Conservation (phyloP, 1,140 invertebrate genomes). For the Drosophila lacteicornis region DNA sequence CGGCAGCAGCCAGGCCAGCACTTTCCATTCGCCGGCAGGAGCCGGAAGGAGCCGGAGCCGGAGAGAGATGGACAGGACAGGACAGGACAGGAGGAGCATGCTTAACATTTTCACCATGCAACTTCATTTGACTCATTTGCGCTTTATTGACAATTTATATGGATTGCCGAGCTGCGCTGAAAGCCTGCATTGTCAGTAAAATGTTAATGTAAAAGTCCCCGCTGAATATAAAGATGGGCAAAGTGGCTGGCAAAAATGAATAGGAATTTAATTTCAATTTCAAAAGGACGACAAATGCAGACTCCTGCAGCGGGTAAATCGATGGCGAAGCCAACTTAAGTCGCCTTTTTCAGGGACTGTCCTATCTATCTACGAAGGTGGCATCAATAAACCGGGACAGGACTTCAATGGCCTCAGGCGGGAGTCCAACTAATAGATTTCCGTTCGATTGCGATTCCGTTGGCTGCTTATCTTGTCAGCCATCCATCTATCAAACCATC, state of each 20-base stretch:
- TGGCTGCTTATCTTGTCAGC: constrained; percentile 41
- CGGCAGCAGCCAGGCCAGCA: constrained; percentile 12
- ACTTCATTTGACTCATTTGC: constrained; percentile 52
- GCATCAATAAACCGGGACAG: constrained; percentile 6
- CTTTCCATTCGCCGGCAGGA: constrained; percentile 44
- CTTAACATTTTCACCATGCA: constrained; percentile 56
- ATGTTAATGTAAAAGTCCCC: constrained; percentile 35
- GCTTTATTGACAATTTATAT: constrained; percentile 64
- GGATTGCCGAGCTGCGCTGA: constrained; percentile 22
- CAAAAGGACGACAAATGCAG: constrained; percentile 6
- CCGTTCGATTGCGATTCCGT: constrained; percentile 20
- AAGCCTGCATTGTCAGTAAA: constrained; percentile 17
- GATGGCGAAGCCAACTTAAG: constrained; percentile 19
- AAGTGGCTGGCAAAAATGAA: constrained; percentile 33
- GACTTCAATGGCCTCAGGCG: constrained; percentile 23
- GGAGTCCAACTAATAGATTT: constrained; percentile 41
- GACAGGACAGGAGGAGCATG: neutral
- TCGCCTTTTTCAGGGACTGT: constrained; percentile 8
- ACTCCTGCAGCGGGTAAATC: constrained; percentile 13
- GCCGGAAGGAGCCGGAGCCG: constrained; percentile 12
- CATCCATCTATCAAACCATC: constrained; percentile 14
- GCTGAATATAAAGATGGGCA: constrained; percentile 33
- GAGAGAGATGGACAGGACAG: neutral
- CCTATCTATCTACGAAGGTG: neutral
- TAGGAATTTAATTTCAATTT: constrained; percentile 49